phyloP scores from a whole-genome alignment of 2,797 vertebrate species.

The Chloroceryle amazona region DNA sequence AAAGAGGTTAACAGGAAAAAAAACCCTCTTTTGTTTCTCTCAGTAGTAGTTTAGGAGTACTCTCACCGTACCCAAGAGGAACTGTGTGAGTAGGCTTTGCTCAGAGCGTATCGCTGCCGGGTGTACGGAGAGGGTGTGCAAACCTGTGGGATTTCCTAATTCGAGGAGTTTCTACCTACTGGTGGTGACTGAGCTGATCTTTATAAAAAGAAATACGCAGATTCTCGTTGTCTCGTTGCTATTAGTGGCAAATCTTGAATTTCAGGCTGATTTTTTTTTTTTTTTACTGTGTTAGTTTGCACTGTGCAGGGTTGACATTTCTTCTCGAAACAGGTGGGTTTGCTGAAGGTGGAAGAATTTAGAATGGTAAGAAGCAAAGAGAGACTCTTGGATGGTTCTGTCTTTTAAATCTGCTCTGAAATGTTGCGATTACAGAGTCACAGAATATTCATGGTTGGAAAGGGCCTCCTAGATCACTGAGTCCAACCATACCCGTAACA shows the following conservation, averaged over 20 bases:
- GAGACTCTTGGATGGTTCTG: background rate
- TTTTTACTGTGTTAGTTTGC: background rate
- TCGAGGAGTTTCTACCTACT: background rate
- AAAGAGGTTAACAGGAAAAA: background rate
- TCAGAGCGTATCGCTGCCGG: rapidly evolving
- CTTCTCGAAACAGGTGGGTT: background rate
- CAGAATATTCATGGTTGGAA: too few species aligned
- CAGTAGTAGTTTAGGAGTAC: background rate
- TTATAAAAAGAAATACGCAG: background rate
- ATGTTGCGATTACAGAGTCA: background rate
- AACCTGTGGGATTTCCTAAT: background rate
- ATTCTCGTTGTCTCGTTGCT: background rate
- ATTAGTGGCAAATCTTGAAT: background rate
- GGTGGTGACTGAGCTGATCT: background rate
- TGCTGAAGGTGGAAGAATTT: background rate
- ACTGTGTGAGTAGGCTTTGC: background rate
- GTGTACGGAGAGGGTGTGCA: background rate
- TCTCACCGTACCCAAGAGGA: background rate
- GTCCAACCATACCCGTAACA: too few species aligned
- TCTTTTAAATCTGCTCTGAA: background rate
- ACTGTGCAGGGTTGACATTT: background rate
- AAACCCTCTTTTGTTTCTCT: background rate
- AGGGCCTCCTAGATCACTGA: too few species aligned
- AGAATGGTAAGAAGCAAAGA: background rate
- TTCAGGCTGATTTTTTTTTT: background rate